Conservation (phyloP, 2,113 vertebrate species). For the Paramisgurnus dabryanus region DNA sequence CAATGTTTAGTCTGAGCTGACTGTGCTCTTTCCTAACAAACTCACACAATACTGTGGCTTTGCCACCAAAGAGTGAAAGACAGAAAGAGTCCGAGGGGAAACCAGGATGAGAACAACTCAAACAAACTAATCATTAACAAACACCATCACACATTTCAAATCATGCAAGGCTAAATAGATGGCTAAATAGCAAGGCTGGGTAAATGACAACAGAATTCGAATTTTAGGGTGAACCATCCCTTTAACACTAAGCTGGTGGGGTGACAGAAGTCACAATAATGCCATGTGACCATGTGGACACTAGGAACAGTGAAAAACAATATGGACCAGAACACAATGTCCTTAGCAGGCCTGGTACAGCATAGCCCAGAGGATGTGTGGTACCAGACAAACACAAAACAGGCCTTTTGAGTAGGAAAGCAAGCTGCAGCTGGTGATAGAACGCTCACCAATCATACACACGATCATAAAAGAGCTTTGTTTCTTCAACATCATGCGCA, state of each 20-base stretch:
- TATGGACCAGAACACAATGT: constrained; percentile 69
- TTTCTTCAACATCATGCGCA: constrained; percentile 48
- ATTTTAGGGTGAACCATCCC: neutral
- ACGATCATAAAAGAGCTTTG: constrained; percentile 70
- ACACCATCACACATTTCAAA: neutral
- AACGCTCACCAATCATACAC: constrained; percentile 35
- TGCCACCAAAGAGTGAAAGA: constrained; percentile 67
- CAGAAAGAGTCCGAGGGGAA: constrained; percentile 60
- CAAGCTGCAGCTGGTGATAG: constrained; percentile 67
- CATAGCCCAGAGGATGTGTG: constrained; percentile 49
- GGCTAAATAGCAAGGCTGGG: no score
- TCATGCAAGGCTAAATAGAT: neutral
- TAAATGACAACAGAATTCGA: no score
- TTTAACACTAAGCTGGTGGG: neutral
- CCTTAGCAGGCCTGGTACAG: constrained; percentile 62
- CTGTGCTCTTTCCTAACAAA: constrained; percentile 75
- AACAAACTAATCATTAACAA: constrained; percentile 10
- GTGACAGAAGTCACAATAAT: constrained; percentile 17
- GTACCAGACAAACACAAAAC: constrained; percentile 72
- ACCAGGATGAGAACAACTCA: neutral
- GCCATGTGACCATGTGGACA: constrained; percentile 61
- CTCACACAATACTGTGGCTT: constrained; percentile 72
- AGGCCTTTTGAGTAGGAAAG: constrained; percentile 62
- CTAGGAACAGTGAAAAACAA: constrained; percentile 52
- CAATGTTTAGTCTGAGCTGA: constrained; percentile 73